A percentile compares a stretch with the other conserved stretches of the same genome.
Conservation (phyloP, 2,888 invertebrate genomes). For the Scaptomyza parva region DNA sequence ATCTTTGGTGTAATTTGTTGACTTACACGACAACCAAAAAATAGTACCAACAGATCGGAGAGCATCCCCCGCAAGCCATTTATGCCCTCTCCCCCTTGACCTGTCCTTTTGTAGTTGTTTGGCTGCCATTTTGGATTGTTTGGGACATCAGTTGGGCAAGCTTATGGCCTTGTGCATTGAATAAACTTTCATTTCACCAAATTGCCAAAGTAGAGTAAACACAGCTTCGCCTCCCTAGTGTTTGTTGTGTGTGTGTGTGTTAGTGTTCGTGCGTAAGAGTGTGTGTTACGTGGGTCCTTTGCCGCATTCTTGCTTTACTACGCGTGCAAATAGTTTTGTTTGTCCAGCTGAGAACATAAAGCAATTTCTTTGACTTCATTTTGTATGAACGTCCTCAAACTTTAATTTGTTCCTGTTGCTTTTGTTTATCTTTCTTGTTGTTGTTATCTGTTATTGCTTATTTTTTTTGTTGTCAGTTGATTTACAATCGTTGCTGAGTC, state of each 20-base stretch:
- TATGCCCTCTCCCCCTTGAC: no score
- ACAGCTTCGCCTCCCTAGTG: slow-evolving; percentile 23
- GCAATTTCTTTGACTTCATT: slow-evolving; percentile 24
- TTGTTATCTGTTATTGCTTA: slow-evolving; percentile 21
- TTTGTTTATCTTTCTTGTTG: slow-evolving; percentile 1
- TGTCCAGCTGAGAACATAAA: slow-evolving; percentile 6
- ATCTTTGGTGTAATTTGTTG: slow-evolving; percentile 59
- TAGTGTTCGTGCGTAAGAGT: slow-evolving; percentile 3
- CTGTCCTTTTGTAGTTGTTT: slow-evolving; percentile 27
- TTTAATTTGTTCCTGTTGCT: slow-evolving; percentile 1
- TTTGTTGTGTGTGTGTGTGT: slow-evolving; percentile 7
- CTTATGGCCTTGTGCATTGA: slow-evolving; percentile 63
- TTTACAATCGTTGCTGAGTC: slow-evolving; percentile 8
- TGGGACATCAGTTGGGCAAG: slow-evolving; percentile 46
- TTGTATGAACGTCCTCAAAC: slow-evolving; percentile 4
- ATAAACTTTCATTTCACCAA: slow-evolving; percentile 56
- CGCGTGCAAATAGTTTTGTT: slow-evolving; percentile 41
- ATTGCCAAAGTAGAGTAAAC: slow-evolving; percentile 44
- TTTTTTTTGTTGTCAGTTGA: slow-evolving; percentile 21
- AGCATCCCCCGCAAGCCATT: not conserved
- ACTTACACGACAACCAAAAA: slow-evolving; percentile 34
- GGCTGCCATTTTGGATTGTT: slow-evolving; percentile 32
- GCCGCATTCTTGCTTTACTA: slow-evolving; percentile 31
- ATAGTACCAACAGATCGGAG: slow-evolving; percentile 24
- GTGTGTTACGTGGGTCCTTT: slow-evolving; percentile 22